phyloP scores from a whole-genome alignment of 2,888 invertebrate genomes.

The Drosophila kanekoi region DNA sequence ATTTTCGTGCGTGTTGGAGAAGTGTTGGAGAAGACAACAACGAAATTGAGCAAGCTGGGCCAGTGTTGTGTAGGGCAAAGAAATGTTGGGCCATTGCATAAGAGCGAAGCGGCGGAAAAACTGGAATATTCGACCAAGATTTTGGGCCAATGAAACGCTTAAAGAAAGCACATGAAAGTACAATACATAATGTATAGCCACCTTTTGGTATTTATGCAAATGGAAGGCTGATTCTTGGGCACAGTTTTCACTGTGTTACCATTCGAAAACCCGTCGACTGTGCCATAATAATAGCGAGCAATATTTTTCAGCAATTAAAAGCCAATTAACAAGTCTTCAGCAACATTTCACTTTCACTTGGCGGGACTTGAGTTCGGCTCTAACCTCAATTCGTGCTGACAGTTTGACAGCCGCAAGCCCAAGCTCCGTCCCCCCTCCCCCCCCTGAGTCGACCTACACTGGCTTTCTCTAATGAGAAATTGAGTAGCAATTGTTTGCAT shows the following conservation, averaged over 20 bases:
- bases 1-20: conserved; percentile 56
- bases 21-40: conserved; percentile 8
- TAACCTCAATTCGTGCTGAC: conserved; percentile 28
- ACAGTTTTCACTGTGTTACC: not conserved
- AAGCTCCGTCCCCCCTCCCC: no score
- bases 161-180: no score
- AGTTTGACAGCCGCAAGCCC: conserved; percentile 5
- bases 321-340: conserved; percentile 70
- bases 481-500: conserved; percentile 52
- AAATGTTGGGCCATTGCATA: not conserved
- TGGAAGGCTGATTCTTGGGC: not conserved
- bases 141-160: not conserved
- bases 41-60: conserved; percentile 15
- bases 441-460: not conserved
- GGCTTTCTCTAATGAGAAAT: conserved; percentile 52
- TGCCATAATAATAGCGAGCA: conserved; percentile 27
- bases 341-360: conserved; percentile 74
- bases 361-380: conserved; percentile 4
- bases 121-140: conserved; percentile 11
- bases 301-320: conserved; percentile 63
- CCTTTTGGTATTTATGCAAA: no score
- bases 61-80: not conserved
- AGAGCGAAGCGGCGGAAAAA: not conserved
- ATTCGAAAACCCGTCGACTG: not conserved
- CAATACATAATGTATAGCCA: not conserved